These are phyloP conservation scores for Ctenopoma multispine DNA, from an alignment of 2,797 vertebrate species.

Conservation along the genomic window DNA sequence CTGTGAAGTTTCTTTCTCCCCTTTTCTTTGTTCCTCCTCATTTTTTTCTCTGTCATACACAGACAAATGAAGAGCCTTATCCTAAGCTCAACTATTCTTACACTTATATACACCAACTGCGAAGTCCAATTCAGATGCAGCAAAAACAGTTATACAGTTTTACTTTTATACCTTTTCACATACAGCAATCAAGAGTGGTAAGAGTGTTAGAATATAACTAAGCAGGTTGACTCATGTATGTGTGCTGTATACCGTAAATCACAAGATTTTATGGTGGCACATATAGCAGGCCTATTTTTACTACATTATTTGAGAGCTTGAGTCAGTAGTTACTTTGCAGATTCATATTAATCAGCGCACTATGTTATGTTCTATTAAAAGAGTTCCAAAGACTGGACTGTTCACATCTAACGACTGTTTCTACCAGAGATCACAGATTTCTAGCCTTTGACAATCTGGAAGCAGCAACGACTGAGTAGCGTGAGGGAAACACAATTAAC, in stretches of 20 bases:
- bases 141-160: too few species aligned
- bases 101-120: neutral
- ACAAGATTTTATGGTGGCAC: neutral
- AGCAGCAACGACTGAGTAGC: too few species aligned
- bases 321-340: neutral
- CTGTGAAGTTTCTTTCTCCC: conserved; percentile 27
- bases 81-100: conserved; percentile 1
- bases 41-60: neutral
- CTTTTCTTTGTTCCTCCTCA: conserved; percentile 7
- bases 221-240: neutral
- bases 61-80: conserved; percentile 11
- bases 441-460: too few species aligned
- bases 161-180: neutral
- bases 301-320: neutral
- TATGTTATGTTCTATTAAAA: neutral
- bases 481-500: too few species aligned
- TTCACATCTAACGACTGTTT: too few species aligned
- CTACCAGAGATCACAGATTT: too few species aligned
- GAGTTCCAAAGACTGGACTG: too few species aligned
- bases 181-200: neutral
- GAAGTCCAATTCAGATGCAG: conserved; percentile 9
- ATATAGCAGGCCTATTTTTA: neutral
- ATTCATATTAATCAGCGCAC: neutral
- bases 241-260: neutral
- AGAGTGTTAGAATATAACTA: neutral